Evolutionary conservation across 1,140 invertebrate genomes (phyloP), one percentile per base, ranked within the genome.

Genomic region (Gonatopus flavifemur): DNA sequence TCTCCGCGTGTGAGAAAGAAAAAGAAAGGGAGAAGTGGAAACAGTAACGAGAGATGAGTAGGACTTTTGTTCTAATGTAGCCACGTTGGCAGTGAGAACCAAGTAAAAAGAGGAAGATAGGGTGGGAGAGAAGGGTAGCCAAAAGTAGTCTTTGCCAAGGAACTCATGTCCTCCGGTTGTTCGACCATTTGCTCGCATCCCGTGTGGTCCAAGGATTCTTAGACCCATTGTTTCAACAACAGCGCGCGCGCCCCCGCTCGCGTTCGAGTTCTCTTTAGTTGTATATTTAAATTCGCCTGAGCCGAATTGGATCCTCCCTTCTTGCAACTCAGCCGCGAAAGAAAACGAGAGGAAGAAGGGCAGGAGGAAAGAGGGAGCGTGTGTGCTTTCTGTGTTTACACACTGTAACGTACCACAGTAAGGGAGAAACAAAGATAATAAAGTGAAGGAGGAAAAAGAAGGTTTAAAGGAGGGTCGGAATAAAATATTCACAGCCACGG

Each of bases 141-240:
- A 61, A 54, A 61, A 54, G 50, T 51, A 54, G 41, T 22, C 42
- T 46, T 53, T 53, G 68, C 66, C 58, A n/a, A n/a, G 72, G 67
- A 74, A 77, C 76, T 71, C 74, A 78, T 78, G 76, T 77, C 73
- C 67, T 62, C 58, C 67, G 71, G 72, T 78, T 78, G 74, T 78
- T 77, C 67, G 67, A 75, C 76, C 74, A 78, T 78, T 78, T 78
- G 74, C 76, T 77, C 68, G 72, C 74, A 70, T 71, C 71, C 74
- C 76, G 76, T 78, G 76, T 78, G 76, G 76, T 77, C 76, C 73
- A 64, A 69, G 72, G 73, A 76, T 76, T 69, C 74, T n/a, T n/a
- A n/a, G n/a, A 59, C 64, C 71, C 74, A 78, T 78, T 77, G 74
- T 78, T 76, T 74, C 65, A n/a, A n/a, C n/a, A n/a, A n/a, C n/a